Conservation (phyloP, 2,113 vertebrate genomes). For the Tupaia chinensis region DNA sequence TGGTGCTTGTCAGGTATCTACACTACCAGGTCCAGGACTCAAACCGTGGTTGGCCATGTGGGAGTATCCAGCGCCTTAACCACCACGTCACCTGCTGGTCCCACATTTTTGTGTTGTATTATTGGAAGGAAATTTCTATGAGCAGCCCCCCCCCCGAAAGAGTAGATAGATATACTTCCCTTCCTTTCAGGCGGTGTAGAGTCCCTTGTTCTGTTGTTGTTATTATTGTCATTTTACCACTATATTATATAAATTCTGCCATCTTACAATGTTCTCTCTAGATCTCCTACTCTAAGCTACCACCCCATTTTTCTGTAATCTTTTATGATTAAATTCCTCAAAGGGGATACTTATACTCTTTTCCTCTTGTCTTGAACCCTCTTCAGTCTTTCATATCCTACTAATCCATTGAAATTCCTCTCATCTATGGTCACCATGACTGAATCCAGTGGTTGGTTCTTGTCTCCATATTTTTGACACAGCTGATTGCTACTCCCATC, state of each 20-base stretch:
- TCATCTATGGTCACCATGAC: background rate
- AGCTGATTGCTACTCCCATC: background rate
- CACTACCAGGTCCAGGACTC: too few species aligned
- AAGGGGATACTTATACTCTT: background rate
- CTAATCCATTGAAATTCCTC: background rate
- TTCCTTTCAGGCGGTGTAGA: background rate
- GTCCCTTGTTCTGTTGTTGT: background rate
- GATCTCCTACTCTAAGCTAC: background rate
- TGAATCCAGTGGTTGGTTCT: background rate
- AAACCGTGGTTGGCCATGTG: too few species aligned
- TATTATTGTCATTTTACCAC: too few species aligned
- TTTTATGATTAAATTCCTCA: slow-evolving; percentile 7
- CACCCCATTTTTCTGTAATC: background rate
- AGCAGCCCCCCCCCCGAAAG: background rate
- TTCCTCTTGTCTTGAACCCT: background rate
- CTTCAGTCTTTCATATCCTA: background rate
- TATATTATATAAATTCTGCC: background rate
- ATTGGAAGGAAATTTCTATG: background rate
- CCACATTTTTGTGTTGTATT: background rate
- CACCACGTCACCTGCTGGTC: too few species aligned
- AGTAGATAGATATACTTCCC: background rate
- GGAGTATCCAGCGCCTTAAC: too few species aligned
- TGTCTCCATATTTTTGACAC: background rate
- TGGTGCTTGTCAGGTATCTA: background rate
- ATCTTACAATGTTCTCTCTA: background rate